These are phyloP conservation scores for Actenoides lindsayi DNA, from an alignment of 2,113 vertebrate genomes.

Conservation along the genomic window DNA sequence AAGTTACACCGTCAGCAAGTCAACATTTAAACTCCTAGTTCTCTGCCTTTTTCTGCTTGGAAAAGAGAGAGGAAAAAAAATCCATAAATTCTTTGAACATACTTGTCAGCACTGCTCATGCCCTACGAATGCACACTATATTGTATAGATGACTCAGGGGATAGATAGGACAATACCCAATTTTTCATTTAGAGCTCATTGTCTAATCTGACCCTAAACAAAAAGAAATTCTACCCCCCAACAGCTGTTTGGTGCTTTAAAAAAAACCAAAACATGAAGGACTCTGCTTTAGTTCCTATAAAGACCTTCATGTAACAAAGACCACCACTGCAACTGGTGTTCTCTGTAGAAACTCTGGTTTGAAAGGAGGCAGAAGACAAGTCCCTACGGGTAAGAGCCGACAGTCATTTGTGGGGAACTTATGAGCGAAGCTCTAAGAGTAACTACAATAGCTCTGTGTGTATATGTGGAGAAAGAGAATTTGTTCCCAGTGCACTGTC, in stretches of 20 bases:
- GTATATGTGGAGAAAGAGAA: neutral
- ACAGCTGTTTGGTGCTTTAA: neutral
- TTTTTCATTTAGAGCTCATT: conserved; percentile 25
- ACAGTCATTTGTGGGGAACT: neutral
- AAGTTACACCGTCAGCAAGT: neutral
- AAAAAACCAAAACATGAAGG: neutral
- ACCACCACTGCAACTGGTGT: neutral
- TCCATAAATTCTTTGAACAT: neutral
- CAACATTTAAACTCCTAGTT: neutral
- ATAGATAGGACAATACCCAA: neutral
- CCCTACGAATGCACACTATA: neutral
- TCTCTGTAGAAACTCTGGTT: neutral
- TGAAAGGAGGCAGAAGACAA: neutral
- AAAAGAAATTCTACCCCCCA: neutral
- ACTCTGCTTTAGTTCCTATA: neutral
- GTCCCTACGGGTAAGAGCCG: neutral
- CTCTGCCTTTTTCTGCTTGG: neutral
- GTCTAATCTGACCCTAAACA: neutral
- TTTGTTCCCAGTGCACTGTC: neutral
- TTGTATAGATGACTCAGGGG: neutral
- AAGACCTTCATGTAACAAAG: neutral
- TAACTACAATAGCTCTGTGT: conserved; percentile 19
- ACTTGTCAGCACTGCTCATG: neutral
- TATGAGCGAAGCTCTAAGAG: neutral
- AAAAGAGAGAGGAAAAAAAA: neutral